Evolutionary conservation across 64 coral and sea anemone genomes (phyloP).

Genomic region (Pachyseris speciosa): DNA sequence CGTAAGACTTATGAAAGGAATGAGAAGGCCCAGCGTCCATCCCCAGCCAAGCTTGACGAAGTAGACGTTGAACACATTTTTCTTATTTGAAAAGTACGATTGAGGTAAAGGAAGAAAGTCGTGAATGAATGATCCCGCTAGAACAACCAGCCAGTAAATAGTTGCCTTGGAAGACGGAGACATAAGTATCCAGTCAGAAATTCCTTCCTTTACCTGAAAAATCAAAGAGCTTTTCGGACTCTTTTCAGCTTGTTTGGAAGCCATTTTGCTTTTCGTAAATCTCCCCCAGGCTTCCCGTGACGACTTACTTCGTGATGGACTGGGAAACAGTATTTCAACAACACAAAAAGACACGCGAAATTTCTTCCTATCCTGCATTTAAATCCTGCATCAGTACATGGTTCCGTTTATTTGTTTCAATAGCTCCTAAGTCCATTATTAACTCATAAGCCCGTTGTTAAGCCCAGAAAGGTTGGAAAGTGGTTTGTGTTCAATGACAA

Average conservation of each 20-base stretch:
- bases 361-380: too few relatives aligned
- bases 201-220: not conserved
- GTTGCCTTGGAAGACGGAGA: conserved; percentile 51
- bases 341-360: not conserved
- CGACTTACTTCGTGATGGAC: too few relatives aligned
- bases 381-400: too few relatives aligned
- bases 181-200: conserved; percentile 5
- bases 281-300: not conserved
- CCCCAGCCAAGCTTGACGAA: conserved; percentile 90
- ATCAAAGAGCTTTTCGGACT: not conserved
- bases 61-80: conserved; percentile 89
- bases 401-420: too few relatives aligned
- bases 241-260: not conserved
- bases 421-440: too few relatives aligned
- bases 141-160: conserved; percentile 82
- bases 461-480: too few relatives aligned
- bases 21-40: conserved; percentile 74
- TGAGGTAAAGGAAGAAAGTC: conserved; percentile 67
- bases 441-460: too few relatives aligned
- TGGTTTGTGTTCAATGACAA: too few relatives aligned
- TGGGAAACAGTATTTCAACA: not conserved
- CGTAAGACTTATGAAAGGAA: conserved; percentile 41
- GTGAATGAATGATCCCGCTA: conserved; percentile 82
- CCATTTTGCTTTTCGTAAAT: conserved; percentile 35
- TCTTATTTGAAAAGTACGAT: conserved; percentile 82